Conservation (phyloP, 2,113 vertebrate genomes). For the Ptilonorhynchus violaceus region DNA sequence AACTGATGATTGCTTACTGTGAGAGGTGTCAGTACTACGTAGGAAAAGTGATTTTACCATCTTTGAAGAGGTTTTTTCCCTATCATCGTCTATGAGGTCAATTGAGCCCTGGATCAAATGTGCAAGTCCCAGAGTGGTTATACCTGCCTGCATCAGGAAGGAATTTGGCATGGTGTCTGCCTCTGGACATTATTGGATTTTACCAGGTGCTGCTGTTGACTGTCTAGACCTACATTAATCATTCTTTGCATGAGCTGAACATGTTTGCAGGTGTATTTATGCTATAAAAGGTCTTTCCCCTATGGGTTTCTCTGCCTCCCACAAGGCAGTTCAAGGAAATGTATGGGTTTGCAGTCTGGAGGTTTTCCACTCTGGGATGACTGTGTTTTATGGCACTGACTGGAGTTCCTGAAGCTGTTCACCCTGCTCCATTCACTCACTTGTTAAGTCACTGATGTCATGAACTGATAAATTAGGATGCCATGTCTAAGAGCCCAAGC, state of each 20-base stretch:
- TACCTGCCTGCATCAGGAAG: background rate
- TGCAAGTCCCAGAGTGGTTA: background rate
- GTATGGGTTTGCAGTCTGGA: background rate
- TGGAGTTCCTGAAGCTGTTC: background rate
- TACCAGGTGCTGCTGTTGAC: background rate
- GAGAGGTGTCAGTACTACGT: background rate
- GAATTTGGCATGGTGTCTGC: background rate
- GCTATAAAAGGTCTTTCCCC: background rate
- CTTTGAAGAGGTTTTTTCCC: background rate
- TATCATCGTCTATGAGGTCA: background rate
- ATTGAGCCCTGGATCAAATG: background rate
- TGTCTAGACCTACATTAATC: slow-evolving; percentile 19
- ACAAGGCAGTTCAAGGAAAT: background rate
- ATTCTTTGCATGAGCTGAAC: background rate
- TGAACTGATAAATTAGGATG: background rate
- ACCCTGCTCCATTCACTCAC: background rate
- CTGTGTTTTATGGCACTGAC: background rate
- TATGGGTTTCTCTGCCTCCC: background rate
- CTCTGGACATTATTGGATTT: background rate
- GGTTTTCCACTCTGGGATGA: background rate
- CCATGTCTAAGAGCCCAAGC: background rate
- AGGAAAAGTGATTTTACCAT: background rate
- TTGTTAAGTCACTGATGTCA: background rate
- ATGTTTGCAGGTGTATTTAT: background rate
- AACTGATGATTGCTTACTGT: background rate